Evolutionary conservation across 2,113 vertebrate genomes (phyloP).

Genomic region (Peromyscus californicus): DNA sequence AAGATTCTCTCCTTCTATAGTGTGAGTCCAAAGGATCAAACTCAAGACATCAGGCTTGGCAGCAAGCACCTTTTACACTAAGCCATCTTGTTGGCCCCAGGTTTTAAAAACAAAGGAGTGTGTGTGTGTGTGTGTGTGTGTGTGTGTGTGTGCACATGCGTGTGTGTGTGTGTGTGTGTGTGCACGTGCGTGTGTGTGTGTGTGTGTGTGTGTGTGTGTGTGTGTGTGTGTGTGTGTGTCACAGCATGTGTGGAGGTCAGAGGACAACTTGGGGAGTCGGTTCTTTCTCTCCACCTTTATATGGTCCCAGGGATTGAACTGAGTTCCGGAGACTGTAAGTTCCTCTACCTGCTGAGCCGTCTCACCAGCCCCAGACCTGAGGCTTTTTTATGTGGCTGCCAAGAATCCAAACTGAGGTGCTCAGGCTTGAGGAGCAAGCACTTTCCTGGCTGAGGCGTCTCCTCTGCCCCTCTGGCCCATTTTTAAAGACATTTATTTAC

Average conservation of each 20-base stretch:
- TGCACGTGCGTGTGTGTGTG: too few relatives aligned
- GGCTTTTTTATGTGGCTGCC: background rate
- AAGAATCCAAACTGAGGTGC: background rate
- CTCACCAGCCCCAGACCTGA: background rate
- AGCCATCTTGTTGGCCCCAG: background rate
- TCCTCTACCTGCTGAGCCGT: background rate
- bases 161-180: too few relatives aligned
- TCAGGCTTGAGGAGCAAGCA: background rate
- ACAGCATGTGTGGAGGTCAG: background rate
- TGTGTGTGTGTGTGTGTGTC: background rate
- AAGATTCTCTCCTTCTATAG: background rate
- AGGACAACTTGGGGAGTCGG: fast-evolving
- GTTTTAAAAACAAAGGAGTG: background rate
- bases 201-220: too few relatives aligned
- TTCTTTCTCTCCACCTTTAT: background rate
- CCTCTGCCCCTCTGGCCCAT: background rate
- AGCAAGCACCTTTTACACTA: background rate
- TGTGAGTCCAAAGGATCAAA: background rate
- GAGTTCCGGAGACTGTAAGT: background rate
- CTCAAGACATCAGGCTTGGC: background rate
- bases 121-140: too few relatives aligned
- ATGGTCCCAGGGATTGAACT: background rate
- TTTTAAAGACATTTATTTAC: background rate
- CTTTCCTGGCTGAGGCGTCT: background rate
- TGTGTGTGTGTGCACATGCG: too few relatives aligned